Evolutionary conservation across 2,113 vertebrate genomes (phyloP).

Genomic region (Panthera leo): DNA sequence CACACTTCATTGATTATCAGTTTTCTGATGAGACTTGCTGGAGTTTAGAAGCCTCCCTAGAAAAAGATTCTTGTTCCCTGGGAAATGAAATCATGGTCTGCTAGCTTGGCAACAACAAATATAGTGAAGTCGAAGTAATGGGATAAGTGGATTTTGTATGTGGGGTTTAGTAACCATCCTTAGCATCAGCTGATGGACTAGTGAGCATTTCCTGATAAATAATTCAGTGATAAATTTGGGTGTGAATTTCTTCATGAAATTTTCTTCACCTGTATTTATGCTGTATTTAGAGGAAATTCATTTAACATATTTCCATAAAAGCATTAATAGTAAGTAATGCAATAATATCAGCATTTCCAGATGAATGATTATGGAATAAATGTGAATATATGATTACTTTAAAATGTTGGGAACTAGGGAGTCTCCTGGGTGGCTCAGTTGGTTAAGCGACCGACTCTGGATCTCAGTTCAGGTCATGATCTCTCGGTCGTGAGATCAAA

Average conservation of each 20-base stretch:
- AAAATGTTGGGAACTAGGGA: not conserved
- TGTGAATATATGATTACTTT: not conserved
- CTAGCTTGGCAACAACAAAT: constrained; percentile 2
- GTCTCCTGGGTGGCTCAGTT: too few relatives aligned
- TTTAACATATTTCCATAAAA: not conserved
- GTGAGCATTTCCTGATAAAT: not conserved
- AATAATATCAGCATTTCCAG: not conserved
- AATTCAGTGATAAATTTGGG: not conserved
- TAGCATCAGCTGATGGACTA: not conserved
- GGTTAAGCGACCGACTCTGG: too few relatives aligned
- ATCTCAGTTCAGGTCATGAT: too few relatives aligned
- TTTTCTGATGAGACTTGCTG: constrained; percentile 52
- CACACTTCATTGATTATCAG: constrained; percentile 62
- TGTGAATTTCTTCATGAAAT: not conserved
- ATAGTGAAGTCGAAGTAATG: not conserved
- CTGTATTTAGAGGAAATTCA: not conserved
- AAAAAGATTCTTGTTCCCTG: constrained; percentile 42
- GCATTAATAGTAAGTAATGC: not conserved
- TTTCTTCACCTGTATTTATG: not conserved
- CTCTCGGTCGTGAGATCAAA: too few relatives aligned
- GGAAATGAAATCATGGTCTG: not conserved
- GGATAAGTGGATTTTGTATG: constrained; percentile 18
- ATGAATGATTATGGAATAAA: not conserved
- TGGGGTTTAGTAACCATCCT: not conserved
- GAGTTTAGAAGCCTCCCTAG: not conserved